phyloP scores from a whole-genome alignment of 2,888 invertebrate species.

The Itoplectis maculator region DNA sequence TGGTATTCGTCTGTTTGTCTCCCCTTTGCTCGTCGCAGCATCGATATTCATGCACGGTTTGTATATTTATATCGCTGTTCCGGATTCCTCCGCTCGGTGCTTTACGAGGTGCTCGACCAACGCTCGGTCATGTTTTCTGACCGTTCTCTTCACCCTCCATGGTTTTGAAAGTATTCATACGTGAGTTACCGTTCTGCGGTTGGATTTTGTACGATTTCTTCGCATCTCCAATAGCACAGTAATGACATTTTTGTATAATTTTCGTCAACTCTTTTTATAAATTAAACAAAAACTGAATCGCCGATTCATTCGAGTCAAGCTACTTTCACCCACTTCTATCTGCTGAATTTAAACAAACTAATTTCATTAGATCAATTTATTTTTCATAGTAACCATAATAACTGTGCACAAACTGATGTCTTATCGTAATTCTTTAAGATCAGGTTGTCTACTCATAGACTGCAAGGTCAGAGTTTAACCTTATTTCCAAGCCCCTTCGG shows the following conservation, averaged over 20 bases:
- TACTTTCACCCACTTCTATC: too few species aligned
- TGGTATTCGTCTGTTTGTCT: not conserved
- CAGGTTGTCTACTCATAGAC: constrained; percentile 48
- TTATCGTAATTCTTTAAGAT: constrained; percentile 17
- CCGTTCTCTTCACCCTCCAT: constrained; percentile 43
- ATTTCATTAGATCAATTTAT: not conserved
- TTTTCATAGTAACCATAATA: not conserved
- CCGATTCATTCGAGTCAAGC: too few species aligned
- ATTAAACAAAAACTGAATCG: too few species aligned
- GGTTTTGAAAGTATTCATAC: constrained; percentile 62
- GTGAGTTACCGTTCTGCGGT: constrained; percentile 60
- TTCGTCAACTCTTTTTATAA: too few species aligned
- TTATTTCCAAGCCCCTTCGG: constrained; percentile 34
- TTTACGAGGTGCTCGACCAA: constrained; percentile 59
- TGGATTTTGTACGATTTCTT: constrained; percentile 29
- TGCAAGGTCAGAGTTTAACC: constrained; percentile 44
- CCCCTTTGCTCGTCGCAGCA: not conserved
- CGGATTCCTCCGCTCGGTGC: constrained; percentile 37
- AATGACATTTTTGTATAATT: too few species aligned
- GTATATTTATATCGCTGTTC: constrained; percentile 18
- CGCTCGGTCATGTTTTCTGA: constrained; percentile 33
- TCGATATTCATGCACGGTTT: not conserved
- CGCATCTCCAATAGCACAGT: not conserved
- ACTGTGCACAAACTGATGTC: constrained; percentile 11
- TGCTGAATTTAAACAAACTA: not conserved